Conservation (phyloP, 2,797 vertebrate genomes). For the Melanogrammus aeglefinus region DNA sequence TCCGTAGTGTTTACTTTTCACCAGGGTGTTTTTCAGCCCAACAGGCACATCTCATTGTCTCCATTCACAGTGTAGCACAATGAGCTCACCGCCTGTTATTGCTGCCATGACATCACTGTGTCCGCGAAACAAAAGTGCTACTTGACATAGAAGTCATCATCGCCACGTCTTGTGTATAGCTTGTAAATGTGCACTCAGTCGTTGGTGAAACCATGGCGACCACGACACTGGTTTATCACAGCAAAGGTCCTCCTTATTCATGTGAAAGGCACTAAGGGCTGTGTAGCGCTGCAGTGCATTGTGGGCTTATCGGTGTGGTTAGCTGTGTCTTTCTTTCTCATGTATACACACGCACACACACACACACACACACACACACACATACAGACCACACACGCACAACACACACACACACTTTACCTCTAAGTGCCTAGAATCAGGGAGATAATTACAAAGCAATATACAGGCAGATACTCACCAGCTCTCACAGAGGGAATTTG, state of each 20-base stretch:
- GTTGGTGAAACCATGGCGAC: conserved; percentile 26
- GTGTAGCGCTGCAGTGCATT: conserved; percentile 25
- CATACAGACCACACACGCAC: background rate
- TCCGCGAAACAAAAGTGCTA: conserved; percentile 59
- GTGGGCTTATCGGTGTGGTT: conserved; percentile 27
- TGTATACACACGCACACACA: conserved; percentile 17
- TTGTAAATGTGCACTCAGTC: conserved; percentile 26
- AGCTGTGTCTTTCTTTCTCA: conserved; percentile 39
- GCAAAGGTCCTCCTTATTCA: conserved; percentile 23
- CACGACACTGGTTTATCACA: conserved; percentile 20
- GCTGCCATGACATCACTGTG: conserved; percentile 64
- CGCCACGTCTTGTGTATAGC: conserved; percentile 35
- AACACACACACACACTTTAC: conserved; percentile 44
- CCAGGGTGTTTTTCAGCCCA: conserved; percentile 57
- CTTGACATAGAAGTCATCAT: conserved; percentile 50
- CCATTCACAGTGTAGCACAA: conserved; percentile 52
- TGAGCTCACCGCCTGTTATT: conserved; percentile 69
- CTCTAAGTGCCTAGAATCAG: conserved; percentile 66
- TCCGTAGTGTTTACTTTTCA: conserved; percentile 36
- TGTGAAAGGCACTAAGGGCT: conserved; percentile 10
- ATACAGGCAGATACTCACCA: conserved; percentile 71
- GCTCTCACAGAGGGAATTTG: conserved; percentile 72
- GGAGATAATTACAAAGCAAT: conserved; percentile 74
- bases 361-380: background rate
- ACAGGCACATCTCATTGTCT: conserved; percentile 61